Conservation (phyloP, 2,797 vertebrate genomes). For the Champsocephalus esox region DNA sequence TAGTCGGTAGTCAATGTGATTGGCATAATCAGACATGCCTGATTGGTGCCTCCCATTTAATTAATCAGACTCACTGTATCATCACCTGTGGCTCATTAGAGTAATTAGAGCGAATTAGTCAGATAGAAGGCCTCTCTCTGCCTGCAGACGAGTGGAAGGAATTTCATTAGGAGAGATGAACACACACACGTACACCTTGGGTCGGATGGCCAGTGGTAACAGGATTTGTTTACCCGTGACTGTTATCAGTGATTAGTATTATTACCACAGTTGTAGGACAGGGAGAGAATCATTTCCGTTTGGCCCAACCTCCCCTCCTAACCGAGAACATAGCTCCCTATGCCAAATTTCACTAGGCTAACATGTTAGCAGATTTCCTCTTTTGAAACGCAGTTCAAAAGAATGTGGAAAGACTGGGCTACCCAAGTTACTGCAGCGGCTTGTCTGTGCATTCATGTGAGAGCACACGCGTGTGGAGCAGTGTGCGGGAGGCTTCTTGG, state of each 20-base stretch:
- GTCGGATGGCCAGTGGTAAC: conserved; percentile 69
- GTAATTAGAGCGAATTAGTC: conserved; percentile 82
- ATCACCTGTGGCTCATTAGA: conserved; percentile 85
- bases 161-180: conserved; percentile 76
- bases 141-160: conserved; percentile 75
- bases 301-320: conserved; percentile 41
- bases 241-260: conserved; percentile 66
- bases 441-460: conserved; percentile 76
- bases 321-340: conserved; percentile 49
- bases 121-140: conserved; percentile 78
- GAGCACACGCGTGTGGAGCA: conserved; percentile 74
- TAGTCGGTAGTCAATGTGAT: conserved; percentile 79
- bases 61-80: conserved; percentile 83
- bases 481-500: conserved; percentile 79
- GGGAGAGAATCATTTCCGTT: conserved; percentile 56
- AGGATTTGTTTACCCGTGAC: conserved; percentile 77
- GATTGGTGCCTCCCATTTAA: conserved; percentile 84
- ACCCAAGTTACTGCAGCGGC: conserved; percentile 71
- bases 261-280: conserved; percentile 55
- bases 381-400: conserved; percentile 69
- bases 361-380: conserved; percentile 70
- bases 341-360: conserved; percentile 69
- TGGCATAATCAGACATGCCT: conserved; percentile 83
- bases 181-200: conserved; percentile 65
- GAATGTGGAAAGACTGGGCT: conserved; percentile 80